phyloP scores from a whole-genome alignment of 2,888 invertebrate genomes.

The Sphecodes monilicornis region DNA sequence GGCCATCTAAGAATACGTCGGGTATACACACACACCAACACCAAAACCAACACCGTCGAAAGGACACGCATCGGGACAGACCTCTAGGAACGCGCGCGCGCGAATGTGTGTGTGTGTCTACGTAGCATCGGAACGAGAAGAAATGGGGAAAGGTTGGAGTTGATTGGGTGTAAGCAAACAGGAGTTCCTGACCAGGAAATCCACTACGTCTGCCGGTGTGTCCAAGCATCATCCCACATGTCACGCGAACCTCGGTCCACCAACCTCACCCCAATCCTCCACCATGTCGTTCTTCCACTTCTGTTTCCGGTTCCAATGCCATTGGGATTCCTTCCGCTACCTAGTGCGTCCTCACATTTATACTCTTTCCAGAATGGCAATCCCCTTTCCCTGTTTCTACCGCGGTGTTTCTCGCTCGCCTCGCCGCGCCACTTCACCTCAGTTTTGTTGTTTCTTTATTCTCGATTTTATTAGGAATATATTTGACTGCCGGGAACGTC shows the following conservation, averaged over 20 bases:
- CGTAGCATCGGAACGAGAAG: constrained; percentile 38
- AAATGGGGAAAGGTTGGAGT: constrained; percentile 63
- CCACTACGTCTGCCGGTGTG: constrained; percentile 64
- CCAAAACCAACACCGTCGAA: neutral
- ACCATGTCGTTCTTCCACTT: constrained; percentile 55
- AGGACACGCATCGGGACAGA: neutral
- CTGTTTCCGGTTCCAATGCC: constrained; percentile 63
- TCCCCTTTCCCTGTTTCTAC: constrained; percentile 19
- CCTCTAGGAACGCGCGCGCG: neutral
- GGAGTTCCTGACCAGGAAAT: constrained; percentile 64
- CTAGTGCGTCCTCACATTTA: constrained; percentile 64
- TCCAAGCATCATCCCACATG: constrained; percentile 68
- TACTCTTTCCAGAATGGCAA: constrained; percentile 44
- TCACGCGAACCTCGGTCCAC: constrained; percentile 49
- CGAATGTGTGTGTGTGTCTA: neutral
- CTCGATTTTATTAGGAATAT: neutral
- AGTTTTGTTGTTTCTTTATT: constrained; percentile 17
- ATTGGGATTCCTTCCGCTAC: constrained; percentile 63
- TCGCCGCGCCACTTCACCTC: constrained; percentile 30
- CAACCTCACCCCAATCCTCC: constrained; percentile 39
- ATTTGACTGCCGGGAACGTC: neutral
- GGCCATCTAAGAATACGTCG: constrained; percentile 36
- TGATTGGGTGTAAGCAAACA: constrained; percentile 78
- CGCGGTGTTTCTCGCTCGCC: neutral
- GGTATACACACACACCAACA: constrained; percentile 20